Conservation (phyloP, 2,113 vertebrate genomes). For the Geococcyx californianus region DNA sequence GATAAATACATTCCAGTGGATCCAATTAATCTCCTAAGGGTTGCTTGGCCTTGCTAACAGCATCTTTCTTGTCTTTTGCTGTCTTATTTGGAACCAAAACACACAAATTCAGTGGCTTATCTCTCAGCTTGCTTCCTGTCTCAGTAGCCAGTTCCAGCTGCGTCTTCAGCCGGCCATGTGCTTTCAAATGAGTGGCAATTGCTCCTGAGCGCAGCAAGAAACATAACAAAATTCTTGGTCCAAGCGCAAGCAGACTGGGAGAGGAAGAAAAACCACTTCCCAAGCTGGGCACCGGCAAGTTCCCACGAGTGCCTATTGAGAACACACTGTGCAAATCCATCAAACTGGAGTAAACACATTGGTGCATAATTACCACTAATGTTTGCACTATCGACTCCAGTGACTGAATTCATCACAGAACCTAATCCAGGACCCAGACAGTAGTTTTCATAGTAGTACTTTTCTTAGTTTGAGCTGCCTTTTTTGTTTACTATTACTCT, state of each 20-base stretch:
- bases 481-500: neutral
- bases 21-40: constrained; percentile 67
- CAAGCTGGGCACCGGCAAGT: neutral
- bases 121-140: constrained; percentile 50
- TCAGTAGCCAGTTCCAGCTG: constrained; percentile 57
- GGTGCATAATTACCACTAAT: neutral
- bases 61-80: constrained; percentile 11
- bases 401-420: neutral
- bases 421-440: neutral
- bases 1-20: constrained; percentile 47
- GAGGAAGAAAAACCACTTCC: neutral
- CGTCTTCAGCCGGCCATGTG: constrained; percentile 46
- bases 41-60: constrained; percentile 35
- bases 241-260: neutral
- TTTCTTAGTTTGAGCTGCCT: neutral
- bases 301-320: neutral
- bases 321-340: neutral
- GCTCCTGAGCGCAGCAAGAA: neutral
- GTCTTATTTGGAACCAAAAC: constrained; percentile 28
- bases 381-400: neutral
- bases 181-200: neutral
- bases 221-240: neutral
- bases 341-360: neutral
- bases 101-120: constrained; percentile 8
- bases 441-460: neutral